These are phyloP conservation scores for Psococerastis gibbosa DNA, from an alignment of 2,888 invertebrate species.

Conservation along the genomic window DNA sequence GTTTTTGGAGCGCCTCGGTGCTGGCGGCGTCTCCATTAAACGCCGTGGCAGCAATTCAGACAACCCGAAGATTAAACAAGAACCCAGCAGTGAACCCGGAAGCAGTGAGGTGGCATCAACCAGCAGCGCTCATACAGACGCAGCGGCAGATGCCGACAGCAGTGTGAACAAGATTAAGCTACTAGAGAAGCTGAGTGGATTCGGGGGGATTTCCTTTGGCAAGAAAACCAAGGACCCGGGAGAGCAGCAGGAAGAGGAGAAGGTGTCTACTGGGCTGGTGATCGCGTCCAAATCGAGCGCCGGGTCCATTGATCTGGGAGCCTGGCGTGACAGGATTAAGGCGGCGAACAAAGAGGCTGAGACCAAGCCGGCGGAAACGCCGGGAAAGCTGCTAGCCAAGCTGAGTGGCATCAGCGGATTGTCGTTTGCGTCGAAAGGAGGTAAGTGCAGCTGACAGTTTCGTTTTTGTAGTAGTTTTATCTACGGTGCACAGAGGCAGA, in stretches of 20 bases:
- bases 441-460: too few relatives aligned
- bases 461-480: too few relatives aligned
- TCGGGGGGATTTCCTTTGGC: conserved; percentile 5
- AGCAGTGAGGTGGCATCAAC: background rate
- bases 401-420: background rate
- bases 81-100: background rate
- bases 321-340: background rate
- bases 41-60: background rate
- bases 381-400: background rate
- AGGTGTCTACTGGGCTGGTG: background rate
- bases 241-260: background rate
- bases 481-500: too few relatives aligned
- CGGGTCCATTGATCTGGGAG: background rate
- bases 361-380: background rate
- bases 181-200: background rate
- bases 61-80: background rate
- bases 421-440: background rate
- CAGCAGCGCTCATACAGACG: background rate
- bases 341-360: background rate
- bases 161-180: background rate
- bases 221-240: background rate
- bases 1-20: conserved; percentile 5
- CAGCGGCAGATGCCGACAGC: background rate
- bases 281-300: background rate
- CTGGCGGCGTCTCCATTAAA: background rate